phyloP scores from a whole-genome alignment of 2,113 vertebrate species.

The Podarcis raffonei region DNA sequence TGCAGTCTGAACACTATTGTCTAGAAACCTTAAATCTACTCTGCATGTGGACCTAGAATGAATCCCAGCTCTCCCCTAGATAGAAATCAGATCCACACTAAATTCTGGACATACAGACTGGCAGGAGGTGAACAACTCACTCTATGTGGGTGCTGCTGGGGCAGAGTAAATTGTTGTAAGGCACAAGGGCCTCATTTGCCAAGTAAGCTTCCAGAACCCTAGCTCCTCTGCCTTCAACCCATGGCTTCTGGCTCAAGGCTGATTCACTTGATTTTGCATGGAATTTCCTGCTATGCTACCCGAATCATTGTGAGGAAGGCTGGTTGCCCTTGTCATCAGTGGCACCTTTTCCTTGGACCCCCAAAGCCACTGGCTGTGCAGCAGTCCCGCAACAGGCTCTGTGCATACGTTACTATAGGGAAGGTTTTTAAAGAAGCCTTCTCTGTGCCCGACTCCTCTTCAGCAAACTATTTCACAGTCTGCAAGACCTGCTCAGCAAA shows the following conservation, averaged over 20 bases:
- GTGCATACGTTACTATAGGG: neutral
- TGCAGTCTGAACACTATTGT: neutral
- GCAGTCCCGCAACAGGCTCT: neutral
- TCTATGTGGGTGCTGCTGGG: neutral
- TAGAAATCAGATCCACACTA: neutral
- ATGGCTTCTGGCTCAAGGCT: neutral
- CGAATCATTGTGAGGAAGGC: neutral
- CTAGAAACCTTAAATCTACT: neutral
- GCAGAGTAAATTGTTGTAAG: neutral
- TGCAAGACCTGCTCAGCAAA: too few relatives aligned
- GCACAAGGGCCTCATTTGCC: neutral
- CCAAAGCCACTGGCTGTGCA: neutral
- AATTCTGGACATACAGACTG: neutral
- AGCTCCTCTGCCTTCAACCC: neutral
- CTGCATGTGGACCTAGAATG: neutral
- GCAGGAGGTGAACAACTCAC: neutral
- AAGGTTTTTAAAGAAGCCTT: neutral
- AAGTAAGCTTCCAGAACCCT: neutral
- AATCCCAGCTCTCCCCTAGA: neutral
- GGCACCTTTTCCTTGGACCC: neutral
- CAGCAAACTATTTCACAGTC: neutral
- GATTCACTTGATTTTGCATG: neutral
- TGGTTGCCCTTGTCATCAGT: neutral
- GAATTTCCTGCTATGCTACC: neutral
- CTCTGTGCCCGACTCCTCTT: neutral